These are phyloP conservation scores for Asobara japonica DNA, from an alignment of 1,140 invertebrate species.

Conservation along the genomic window DNA sequence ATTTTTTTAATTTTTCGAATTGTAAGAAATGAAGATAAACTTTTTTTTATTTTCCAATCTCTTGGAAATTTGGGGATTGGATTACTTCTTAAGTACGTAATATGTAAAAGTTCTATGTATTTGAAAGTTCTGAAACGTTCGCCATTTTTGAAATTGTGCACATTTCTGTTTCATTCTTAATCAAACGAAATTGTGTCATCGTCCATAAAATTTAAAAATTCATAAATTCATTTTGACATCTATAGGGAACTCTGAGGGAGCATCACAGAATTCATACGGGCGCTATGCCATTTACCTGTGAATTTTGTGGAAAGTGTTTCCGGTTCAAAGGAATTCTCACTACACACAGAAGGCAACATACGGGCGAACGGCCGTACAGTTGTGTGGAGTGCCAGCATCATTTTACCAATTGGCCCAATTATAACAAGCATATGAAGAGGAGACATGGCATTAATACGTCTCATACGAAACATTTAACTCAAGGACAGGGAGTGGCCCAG, in stretches of 20 bases:
- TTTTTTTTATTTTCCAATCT: too few species aligned
- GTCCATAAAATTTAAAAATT: too few species aligned
- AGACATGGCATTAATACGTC: slow-evolving; percentile 72
- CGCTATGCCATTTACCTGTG: slow-evolving; percentile 81
- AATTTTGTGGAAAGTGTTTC: slow-evolving; percentile 77
- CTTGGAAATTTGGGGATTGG: too few species aligned
- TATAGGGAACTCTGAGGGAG: slow-evolving; percentile 71
- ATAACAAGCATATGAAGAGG: slow-evolving; percentile 80
- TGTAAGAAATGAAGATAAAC: too few species aligned
- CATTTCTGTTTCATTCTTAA: too few species aligned
- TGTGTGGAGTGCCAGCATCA: slow-evolving; percentile 72
- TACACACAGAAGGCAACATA: slow-evolving; percentile 74
- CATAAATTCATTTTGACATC: too few species aligned
- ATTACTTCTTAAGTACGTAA: too few species aligned
- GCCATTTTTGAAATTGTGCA: too few species aligned
- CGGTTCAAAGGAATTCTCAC: slow-evolving; percentile 76
- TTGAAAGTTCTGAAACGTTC: too few species aligned
- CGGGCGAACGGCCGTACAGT: slow-evolving; percentile 70
- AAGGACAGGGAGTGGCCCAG: slow-evolving; percentile 42
- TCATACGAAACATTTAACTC: slow-evolving; percentile 55
- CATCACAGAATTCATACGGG: slow-evolving; percentile 82
- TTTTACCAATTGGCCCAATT: slow-evolving; percentile 82
- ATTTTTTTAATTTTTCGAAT: too few species aligned
- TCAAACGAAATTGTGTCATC: too few species aligned
- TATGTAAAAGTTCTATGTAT: too few species aligned